Evolutionary conservation across 2,888 invertebrate genomes (phyloP).

Genomic region (Rhopalosiphum nymphaeae): DNA sequence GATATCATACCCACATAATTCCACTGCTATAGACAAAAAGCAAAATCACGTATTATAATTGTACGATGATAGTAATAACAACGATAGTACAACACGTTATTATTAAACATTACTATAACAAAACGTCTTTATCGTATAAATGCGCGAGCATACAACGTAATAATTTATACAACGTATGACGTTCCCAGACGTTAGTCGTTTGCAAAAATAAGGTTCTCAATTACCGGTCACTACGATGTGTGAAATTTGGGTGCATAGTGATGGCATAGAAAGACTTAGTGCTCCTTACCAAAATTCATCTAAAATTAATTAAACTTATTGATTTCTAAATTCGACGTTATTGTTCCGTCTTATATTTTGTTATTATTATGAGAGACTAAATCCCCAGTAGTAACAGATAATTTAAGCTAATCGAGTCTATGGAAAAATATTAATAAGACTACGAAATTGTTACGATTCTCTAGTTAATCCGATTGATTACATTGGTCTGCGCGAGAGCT

Average conservation of each 20-base stretch:
- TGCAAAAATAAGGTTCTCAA: background rate
- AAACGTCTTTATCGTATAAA: background rate
- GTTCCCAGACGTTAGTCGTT: background rate
- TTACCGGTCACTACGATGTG: background rate
- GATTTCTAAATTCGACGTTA: background rate
- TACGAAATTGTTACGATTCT: background rate
- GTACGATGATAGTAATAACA: background rate
- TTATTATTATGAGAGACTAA: background rate
- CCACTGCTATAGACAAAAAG: background rate
- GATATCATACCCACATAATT: background rate
- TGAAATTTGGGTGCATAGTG: background rate
- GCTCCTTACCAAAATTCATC: background rate
- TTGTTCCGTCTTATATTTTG: background rate
- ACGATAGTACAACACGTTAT: background rate
- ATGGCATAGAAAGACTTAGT: background rate
- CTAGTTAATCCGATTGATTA: background rate
- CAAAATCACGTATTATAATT: background rate
- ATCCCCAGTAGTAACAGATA: background rate
- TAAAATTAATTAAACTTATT: background rate
- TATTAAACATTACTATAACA: background rate
- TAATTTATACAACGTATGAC: background rate
- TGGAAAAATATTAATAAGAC: background rate
- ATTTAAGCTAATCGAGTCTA: background rate
- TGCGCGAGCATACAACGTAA: background rate
- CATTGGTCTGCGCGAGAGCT: background rate